Percentiles rank a stretch among this genome's conserved stretches.
Conservation (phyloP, 2,888 invertebrate genomes). For the Dioctria rufipes region DNA sequence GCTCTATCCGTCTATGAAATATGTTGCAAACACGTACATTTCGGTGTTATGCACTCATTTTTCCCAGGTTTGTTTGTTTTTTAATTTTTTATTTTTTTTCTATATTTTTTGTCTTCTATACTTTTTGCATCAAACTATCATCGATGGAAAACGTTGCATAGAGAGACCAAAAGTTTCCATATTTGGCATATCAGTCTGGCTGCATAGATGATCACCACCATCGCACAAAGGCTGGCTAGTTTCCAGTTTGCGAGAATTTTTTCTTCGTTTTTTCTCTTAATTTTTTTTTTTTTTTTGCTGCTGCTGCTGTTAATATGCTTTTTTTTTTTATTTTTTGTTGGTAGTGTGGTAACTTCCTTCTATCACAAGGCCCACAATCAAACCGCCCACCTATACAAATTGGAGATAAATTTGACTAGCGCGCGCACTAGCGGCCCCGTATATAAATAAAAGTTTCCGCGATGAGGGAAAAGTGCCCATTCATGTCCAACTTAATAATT, state of each 20-base stretch:
- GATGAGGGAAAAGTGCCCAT: slow-evolving; percentile 6
- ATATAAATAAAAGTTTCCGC: slow-evolving; percentile 8
- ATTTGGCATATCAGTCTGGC: neutral
- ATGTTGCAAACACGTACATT: slow-evolving; percentile 35
- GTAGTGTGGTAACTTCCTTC: neutral
- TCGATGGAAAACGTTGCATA: neutral
- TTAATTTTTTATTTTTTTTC: neutral
- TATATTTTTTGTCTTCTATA: neutral
- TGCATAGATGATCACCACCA: neutral
- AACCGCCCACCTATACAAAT: slow-evolving; percentile 16
- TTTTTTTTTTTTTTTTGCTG: no score
- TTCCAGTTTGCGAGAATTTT: neutral
- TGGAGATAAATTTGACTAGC: slow-evolving; percentile 24
- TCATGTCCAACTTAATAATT: slow-evolving; percentile 22
- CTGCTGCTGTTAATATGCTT: no score
- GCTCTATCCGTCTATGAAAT: slow-evolving; percentile 31
- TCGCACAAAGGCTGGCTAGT: neutral
- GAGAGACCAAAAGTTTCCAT: neutral
- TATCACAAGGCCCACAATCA: slow-evolving; percentile 2
- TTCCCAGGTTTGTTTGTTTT: neutral
- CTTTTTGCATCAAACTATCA: neutral
- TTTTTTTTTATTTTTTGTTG: no score
- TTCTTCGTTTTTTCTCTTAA: neutral
- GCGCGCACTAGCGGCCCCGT: neutral
- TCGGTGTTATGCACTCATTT: slow-evolving; percentile 7